Conservation (phyloP, 2,797 vertebrate genomes). For the Jordanella pulchra region DNA sequence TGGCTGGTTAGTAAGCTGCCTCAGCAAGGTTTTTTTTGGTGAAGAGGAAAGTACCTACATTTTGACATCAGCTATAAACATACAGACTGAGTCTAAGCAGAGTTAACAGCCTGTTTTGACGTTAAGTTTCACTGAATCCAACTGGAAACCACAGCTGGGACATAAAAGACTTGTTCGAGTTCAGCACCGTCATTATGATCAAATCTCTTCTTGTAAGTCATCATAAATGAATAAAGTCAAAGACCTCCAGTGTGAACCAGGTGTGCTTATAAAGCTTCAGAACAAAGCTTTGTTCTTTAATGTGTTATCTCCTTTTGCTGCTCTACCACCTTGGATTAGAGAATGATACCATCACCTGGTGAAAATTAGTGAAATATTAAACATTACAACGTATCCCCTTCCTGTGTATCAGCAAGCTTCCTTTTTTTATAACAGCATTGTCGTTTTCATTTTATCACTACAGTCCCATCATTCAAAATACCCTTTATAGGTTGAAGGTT, state of each 20-base stretch:
- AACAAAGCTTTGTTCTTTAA: slow-evolving; percentile 15
- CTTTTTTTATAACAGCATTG: neutral
- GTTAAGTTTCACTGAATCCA: slow-evolving; percentile 42
- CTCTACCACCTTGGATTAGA: neutral
- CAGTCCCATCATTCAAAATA: neutral
- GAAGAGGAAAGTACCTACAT: slow-evolving; percentile 67
- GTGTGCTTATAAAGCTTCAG: neutral
- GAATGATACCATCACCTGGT: neutral
- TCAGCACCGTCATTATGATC: slow-evolving; percentile 8
- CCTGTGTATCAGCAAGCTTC: neutral
- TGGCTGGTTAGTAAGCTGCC: slow-evolving; percentile 43
- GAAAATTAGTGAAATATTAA: slow-evolving; percentile 2
- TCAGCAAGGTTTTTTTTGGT: slow-evolving; percentile 23
- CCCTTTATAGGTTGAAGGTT: neutral
- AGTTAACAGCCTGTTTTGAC: slow-evolving; percentile 5
- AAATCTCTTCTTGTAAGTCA: slow-evolving; percentile 37
- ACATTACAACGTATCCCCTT: neutral
- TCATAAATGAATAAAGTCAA: slow-evolving; percentile 2
- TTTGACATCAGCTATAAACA: slow-evolving; percentile 7
- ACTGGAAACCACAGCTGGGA: slow-evolving; percentile 51
- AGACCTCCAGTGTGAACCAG: neutral
- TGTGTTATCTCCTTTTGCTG: neutral
- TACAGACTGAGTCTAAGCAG: slow-evolving; percentile 27
- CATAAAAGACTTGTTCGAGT: neutral
- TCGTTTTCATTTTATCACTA: neutral